phyloP scores from a whole-genome alignment of 2,797 vertebrate genomes.

The Acanthornis magna region DNA sequence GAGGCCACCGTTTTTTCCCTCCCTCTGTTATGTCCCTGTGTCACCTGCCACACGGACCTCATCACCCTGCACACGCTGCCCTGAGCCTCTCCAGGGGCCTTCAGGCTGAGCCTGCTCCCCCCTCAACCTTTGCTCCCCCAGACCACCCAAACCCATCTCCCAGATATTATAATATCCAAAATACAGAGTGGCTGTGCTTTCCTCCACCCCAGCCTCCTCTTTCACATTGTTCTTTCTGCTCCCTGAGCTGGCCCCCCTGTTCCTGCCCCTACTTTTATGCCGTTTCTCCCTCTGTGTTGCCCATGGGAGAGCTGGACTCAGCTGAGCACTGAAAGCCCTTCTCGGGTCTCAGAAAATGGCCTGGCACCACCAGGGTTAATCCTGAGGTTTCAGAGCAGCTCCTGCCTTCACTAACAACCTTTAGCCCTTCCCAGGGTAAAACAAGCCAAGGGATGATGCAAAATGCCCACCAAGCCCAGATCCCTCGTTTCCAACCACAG shows the following conservation, averaged over 20 bases:
- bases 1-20: neutral
- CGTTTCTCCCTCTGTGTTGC: neutral
- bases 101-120: neutral
- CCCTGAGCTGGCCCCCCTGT: neutral
- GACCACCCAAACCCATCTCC: neutral
- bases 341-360: neutral
- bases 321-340: neutral
- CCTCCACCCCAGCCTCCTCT: neutral
- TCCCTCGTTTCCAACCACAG: fast-evolving
- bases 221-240: neutral
- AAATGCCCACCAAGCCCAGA: neutral
- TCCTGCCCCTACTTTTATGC: neutral
- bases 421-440: neutral
- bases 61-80: neutral
- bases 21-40: neutral
- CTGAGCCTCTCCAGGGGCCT: neutral
- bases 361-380: neutral
- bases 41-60: neutral
- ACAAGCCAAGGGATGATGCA: neutral
- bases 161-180: neutral
- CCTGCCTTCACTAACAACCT: neutral
- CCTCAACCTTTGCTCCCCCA: neutral
- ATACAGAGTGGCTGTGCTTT: neutral
- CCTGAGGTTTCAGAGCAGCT: neutral
- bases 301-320: neutral